These are phyloP conservation scores for Abrostola triplasia DNA, from an alignment of 2,888 invertebrate species.

Conservation along the genomic window DNA sequence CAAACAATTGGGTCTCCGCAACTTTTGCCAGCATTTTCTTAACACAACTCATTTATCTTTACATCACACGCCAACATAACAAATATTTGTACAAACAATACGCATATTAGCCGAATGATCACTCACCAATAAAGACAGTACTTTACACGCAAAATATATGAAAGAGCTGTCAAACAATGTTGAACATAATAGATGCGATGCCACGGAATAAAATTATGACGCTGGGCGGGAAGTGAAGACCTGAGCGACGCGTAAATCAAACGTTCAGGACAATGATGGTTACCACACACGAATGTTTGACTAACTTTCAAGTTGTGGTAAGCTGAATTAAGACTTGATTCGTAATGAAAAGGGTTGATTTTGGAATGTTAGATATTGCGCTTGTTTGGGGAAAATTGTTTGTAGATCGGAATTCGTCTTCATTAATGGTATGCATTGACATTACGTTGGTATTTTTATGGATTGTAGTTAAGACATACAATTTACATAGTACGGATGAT, in stretches of 20 bases:
- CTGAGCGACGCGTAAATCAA: conserved; percentile 78
- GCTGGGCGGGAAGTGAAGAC: conserved; percentile 83
- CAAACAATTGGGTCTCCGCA: no score
- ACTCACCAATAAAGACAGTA: conserved; percentile 39
- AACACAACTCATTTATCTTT: background rate
- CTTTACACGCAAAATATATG: conserved; percentile 46
- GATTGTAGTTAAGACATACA: background rate
- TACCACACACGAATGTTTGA: conserved; percentile 51
- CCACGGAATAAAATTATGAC: conserved; percentile 72
- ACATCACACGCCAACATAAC: conserved; percentile 16
- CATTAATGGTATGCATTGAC: conserved; percentile 33
- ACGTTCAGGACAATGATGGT: conserved; percentile 50
- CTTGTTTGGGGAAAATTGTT: conserved; percentile 32
- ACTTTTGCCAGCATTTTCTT: no score
- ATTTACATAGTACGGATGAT: background rate
- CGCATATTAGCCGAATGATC: conserved; percentile 43
- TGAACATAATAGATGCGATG: conserved; percentile 57
- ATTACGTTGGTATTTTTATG: conserved; percentile 2
- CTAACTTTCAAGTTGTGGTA: conserved; percentile 15
- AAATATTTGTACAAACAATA: conserved; percentile 19
- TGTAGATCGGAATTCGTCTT: conserved; percentile 33
- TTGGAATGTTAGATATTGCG: conserved; percentile 26
- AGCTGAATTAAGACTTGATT: conserved; percentile 21
- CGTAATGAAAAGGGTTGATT: conserved; percentile 8
- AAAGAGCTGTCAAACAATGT: conserved; percentile 42